Evolutionary conservation across 2,888 invertebrate genomes (phyloP).

Genomic region (Tachystola acroxantha): DNA sequence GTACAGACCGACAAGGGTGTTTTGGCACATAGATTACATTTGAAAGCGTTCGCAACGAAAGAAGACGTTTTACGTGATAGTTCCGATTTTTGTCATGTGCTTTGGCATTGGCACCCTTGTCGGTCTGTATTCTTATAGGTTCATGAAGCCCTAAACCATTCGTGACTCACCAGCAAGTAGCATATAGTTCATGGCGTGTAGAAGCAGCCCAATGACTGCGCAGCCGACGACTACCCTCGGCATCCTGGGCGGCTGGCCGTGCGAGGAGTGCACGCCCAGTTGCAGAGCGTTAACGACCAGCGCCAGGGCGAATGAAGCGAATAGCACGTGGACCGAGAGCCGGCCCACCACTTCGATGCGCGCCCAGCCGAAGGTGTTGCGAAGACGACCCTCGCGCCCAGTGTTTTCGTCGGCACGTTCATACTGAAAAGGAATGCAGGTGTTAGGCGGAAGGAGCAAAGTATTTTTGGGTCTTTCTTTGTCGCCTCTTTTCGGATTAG

Average conservation of each 20-base stretch:
- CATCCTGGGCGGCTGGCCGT: constrained; percentile 66
- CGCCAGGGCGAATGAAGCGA: constrained; percentile 90
- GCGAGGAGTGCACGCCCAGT: constrained; percentile 83
- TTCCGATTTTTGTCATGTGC: too few species aligned
- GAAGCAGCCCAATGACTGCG: constrained; percentile 86
- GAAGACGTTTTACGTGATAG: too few species aligned
- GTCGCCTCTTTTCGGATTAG: background rate
- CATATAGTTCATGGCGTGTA: constrained; percentile 88
- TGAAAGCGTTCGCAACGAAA: too few species aligned
- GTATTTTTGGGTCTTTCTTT: background rate
- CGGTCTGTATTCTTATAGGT: too few species aligned
- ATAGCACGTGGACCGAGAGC: constrained; percentile 88
- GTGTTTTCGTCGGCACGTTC: constrained; percentile 70
- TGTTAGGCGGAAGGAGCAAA: background rate
- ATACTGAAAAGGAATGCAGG: constrained; percentile 49
- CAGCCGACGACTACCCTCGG: constrained; percentile 85
- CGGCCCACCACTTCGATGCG: constrained; percentile 92
- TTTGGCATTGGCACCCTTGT: too few species aligned
- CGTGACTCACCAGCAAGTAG: constrained; percentile 85
- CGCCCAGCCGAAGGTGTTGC: constrained; percentile 96
- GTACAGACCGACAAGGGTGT: too few species aligned
- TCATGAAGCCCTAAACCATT: too few species aligned
- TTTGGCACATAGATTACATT: too few species aligned
- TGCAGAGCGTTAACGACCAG: constrained; percentile 89
- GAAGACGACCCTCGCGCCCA: constrained; percentile 82